These are phyloP conservation scores for sheep (Ovis aries) DNA, from an alignment of 2,113 vertebrate genomes.

Conservation along the genomic window ARS-UI_Ramb_v3.0 NC_056068.1:45122501-45123000, in stretches of 20 bases:
- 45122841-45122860: background rate
- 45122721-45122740: background rate
- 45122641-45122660: background rate
- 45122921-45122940: background rate
- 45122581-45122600: background rate
- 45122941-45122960: background rate
- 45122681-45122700: background rate
- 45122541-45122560: background rate
- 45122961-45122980: background rate
- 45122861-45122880: background rate
- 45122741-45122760: background rate
- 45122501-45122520: background rate
- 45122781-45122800: background rate
- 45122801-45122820: background rate
- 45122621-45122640: background rate
- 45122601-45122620: background rate
- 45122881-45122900: background rate
- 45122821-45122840: background rate
- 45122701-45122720: background rate
- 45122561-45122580: background rate
- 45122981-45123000: background rate
- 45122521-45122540: background rate
- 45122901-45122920: background rate
- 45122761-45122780: background rate
- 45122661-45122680: background rate